Conservation (phyloP, 92 coral and sea anemone species). For the Porites rus region DNA sequence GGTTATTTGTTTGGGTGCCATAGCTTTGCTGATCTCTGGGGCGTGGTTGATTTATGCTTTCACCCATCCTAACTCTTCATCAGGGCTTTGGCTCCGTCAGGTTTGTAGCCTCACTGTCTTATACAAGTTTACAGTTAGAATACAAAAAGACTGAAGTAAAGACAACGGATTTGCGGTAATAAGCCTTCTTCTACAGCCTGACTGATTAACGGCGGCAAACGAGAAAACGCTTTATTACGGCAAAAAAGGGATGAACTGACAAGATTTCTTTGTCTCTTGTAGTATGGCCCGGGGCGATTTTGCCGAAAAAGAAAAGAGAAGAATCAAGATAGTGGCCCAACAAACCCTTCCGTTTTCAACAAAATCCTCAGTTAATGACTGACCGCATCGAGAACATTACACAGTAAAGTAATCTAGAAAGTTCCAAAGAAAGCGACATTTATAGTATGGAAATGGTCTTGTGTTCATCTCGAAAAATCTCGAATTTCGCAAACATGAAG, state of each 20-base stretch:
- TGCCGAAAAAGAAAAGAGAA: background rate
- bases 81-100: conserved; percentile 85
- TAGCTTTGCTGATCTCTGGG: background rate
- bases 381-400: background rate
- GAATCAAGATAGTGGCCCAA: conserved; percentile 10
- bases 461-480: too few species aligned
- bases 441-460: too few species aligned
- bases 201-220: too few species aligned
- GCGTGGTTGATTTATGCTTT: conserved; percentile 61
- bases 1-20: conserved; percentile 8
- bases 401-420: too few species aligned
- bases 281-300: conserved; percentile 8
- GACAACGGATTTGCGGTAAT: too few species aligned
- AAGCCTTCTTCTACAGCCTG: too few species aligned
- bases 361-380: conserved; percentile 17
- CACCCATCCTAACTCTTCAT: conserved; percentile 79
- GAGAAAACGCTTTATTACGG: background rate
- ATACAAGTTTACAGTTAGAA: too few species aligned
- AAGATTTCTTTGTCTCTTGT: background rate
- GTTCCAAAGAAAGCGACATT: too few species aligned
- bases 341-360: conserved; percentile 35
- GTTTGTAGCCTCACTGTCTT: conserved; percentile 36
- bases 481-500: too few species aligned
- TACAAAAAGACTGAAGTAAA: too few species aligned
- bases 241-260: background rate